A percentile compares a stretch with the other conserved stretches of the same genome.
phyloP scores from a whole-genome alignment of 2,113 vertebrate genomes.

The Peromyscus maniculatus region DNA sequence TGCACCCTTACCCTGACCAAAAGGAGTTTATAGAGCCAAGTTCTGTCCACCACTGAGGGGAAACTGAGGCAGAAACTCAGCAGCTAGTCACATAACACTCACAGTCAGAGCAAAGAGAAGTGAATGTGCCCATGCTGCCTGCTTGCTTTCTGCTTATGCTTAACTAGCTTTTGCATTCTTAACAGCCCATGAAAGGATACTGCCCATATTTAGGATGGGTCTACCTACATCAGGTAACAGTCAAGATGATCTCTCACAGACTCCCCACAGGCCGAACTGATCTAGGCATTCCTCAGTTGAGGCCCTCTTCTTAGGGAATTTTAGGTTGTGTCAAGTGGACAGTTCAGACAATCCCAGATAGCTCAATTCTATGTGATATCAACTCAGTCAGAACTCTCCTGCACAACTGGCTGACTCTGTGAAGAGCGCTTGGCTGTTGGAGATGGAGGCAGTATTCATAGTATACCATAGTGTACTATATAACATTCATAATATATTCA shows the following conservation, averaged over 20 bases:
- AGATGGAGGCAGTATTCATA: background rate
- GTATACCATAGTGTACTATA: background rate
- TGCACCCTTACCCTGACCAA: background rate
- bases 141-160: no score
- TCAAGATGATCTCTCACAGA: no score
- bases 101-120: background rate
- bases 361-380: background rate
- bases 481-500: no score
- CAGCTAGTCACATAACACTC: no score
- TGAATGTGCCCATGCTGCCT: no score
- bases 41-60: background rate
- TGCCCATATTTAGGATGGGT: no score
- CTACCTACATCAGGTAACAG: background rate
- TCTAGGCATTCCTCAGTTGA: background rate
- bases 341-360: background rate
- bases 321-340: background rate
- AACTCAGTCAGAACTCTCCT: background rate
- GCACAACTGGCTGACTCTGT: background rate
- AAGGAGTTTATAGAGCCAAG: background rate
- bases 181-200: background rate
- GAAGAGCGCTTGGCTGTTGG: background rate
- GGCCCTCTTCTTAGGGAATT: background rate
- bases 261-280: background rate
- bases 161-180: background rate
- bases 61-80: background rate